These are phyloP conservation scores for Onthophagus taurus DNA, from an alignment of 1,140 invertebrate species.

Conservation along the genomic window DNA sequence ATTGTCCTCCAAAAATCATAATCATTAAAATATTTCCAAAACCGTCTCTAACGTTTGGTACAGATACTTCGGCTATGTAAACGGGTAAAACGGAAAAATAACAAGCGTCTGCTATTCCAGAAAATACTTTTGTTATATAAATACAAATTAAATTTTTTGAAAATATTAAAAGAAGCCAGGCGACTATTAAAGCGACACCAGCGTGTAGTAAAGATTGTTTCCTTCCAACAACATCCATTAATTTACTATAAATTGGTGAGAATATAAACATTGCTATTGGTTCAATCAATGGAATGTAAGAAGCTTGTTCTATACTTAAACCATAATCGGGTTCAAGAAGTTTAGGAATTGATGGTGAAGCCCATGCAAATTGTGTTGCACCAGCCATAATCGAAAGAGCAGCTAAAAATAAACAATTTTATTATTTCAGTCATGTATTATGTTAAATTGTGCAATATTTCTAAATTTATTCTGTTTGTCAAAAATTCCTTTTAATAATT, in stretches of 20 bases:
- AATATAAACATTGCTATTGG: slow-evolving; percentile 15
- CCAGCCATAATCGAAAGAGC: too few relatives aligned
- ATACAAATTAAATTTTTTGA: slow-evolving; percentile 23
- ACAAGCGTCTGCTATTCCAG: slow-evolving; percentile 2
- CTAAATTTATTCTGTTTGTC: too few relatives aligned
- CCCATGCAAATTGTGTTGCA: slow-evolving; percentile 5
- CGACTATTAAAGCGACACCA: slow-evolving; percentile 10
- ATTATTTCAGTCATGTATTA: too few relatives aligned
- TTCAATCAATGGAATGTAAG: slow-evolving; percentile 15
- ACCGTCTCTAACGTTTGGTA: slow-evolving; percentile 54
- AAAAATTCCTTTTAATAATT: neutral
- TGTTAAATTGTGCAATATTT: too few relatives aligned
- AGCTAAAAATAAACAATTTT: too few relatives aligned
- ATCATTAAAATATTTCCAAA: slow-evolving; percentile 26
- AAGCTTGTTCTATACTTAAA: slow-evolving; percentile 16
- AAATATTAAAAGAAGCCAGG: slow-evolving; percentile 15
- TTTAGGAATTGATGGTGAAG: slow-evolving; percentile 13
- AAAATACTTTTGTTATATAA: slow-evolving; percentile 23
- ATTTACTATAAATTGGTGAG: slow-evolving; percentile 15
- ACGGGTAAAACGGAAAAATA: slow-evolving; percentile 40
- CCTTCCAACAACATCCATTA: slow-evolving; percentile 24
- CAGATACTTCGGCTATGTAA: slow-evolving; percentile 57
- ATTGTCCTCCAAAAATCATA: slow-evolving; percentile 47
- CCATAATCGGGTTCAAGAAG: slow-evolving; percentile 4
- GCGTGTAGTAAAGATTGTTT: slow-evolving; percentile 16